Evolutionary conservation across 2,888 invertebrate genomes (phyloP).

Genomic region (Polydrusus pterygomalis): DNA sequence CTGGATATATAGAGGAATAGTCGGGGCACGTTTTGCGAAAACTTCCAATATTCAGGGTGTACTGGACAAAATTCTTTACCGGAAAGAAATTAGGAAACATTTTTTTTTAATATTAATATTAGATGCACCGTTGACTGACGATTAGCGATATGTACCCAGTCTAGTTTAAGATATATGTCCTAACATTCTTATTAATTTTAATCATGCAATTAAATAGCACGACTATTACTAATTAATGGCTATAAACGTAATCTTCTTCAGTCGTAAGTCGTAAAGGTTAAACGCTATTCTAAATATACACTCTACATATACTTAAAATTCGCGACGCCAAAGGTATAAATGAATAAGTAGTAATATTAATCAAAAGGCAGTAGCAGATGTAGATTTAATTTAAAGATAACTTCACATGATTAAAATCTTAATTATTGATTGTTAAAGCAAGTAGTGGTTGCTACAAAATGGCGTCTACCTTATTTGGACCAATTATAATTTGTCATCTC

Average conservation of each 20-base stretch:
- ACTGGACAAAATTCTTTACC: too few relatives aligned
- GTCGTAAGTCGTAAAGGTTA: constrained; percentile 18
- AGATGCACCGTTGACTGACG: too few relatives aligned
- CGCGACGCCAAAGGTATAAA: constrained; percentile 22
- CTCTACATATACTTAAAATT: constrained; percentile 25
- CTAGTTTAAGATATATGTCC: background rate
- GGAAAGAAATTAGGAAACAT: too few relatives aligned
- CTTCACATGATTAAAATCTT: constrained; percentile 34
- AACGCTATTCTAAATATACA: constrained; percentile 28
- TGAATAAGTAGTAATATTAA: constrained; percentile 39
- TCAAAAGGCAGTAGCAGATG: constrained; percentile 28
- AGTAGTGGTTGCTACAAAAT: constrained; percentile 27
- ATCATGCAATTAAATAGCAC: constrained; percentile 5
- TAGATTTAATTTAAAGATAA: constrained; percentile 45
- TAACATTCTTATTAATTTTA: background rate
- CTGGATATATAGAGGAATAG: too few relatives aligned
- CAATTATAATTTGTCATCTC: constrained; percentile 27
- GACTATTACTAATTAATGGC: constrained; percentile 14
- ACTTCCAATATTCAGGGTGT: too few relatives aligned
- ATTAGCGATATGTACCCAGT: too few relatives aligned
- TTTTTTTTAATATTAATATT: too few relatives aligned
- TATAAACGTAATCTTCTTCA: constrained; percentile 14
- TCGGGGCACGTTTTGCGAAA: too few relatives aligned
- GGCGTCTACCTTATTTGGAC: constrained; percentile 20
- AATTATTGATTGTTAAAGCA: constrained; percentile 39